phyloP scores from a whole-genome alignment of 2,797 vertebrate genomes.

The Squalus acanthias region DNA sequence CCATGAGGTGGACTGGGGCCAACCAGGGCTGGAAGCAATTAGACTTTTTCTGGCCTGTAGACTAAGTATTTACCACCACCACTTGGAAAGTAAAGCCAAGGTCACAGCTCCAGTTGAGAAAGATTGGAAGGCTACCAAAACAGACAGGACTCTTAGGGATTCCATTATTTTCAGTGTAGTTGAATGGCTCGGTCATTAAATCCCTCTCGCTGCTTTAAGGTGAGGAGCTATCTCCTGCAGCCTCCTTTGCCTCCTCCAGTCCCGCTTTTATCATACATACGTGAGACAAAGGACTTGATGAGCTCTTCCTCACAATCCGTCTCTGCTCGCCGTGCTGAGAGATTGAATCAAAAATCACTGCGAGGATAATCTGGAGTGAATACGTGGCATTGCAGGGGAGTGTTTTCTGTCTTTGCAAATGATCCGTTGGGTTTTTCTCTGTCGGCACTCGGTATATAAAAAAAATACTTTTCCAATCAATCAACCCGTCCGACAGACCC shows the following conservation, averaged over 20 bases:
- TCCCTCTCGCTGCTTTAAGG: background rate
- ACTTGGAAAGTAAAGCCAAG: background rate
- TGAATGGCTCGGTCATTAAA: background rate
- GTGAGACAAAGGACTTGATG: background rate
- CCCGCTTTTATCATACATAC: background rate
- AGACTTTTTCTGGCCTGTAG: background rate
- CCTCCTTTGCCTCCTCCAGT: background rate
- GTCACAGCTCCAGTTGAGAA: background rate
- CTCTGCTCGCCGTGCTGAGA: background rate
- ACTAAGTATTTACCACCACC: background rate
- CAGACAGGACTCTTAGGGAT: too few species aligned
- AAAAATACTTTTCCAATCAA: background rate
- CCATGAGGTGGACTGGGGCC: background rate
- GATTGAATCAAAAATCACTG: background rate
- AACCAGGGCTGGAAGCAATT: background rate
- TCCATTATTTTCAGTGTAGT: too few species aligned
- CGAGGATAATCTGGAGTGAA: background rate
- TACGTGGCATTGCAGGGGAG: background rate
- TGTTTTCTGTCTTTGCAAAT: background rate
- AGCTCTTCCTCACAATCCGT: background rate
- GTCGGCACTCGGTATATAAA: background rate
- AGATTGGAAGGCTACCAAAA: background rate
- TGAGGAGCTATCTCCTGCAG: background rate
- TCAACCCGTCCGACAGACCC: background rate
- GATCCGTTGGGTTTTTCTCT: background rate